These are phyloP conservation scores for Altica lythri DNA, from an alignment of 2,888 invertebrate genomes.

Conservation along the genomic window DNA sequence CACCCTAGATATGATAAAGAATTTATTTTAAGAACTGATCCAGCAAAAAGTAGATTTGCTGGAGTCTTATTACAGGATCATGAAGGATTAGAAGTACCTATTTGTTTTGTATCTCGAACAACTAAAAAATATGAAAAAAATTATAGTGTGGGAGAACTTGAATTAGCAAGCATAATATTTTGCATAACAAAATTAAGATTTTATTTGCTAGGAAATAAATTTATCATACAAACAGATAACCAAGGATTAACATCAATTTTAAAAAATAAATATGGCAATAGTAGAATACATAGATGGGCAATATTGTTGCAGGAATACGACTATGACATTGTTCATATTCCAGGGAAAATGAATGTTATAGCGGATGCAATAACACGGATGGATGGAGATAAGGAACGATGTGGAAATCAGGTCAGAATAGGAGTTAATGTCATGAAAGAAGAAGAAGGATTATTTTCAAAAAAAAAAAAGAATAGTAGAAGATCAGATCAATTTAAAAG, in stretches of 20 bases:
- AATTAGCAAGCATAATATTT: slow-evolving; percentile 17
- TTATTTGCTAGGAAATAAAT: slow-evolving; percentile 17
- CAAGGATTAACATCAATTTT: neutral
- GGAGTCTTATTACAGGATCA: slow-evolving; percentile 13
- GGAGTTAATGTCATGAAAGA: neutral
- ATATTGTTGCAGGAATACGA: slow-evolving; percentile 17
- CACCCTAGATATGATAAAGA: slow-evolving; percentile 10
- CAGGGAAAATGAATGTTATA: slow-evolving; percentile 11
- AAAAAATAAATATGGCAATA: slow-evolving; percentile 13
- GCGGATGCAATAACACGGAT: slow-evolving; percentile 12
- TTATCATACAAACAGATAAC: slow-evolving; percentile 17
- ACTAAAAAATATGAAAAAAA: too few relatives aligned
- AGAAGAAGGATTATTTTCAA: slow-evolving; percentile 2
- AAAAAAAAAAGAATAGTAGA: neutral
- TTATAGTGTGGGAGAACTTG: too few relatives aligned
- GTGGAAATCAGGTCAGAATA: neutral
- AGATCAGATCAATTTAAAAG: neutral
- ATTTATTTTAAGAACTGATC: slow-evolving; percentile 18
- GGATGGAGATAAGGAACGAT: neutral
- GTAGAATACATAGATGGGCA: slow-evolving; percentile 16
- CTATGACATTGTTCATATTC: slow-evolving; percentile 12
- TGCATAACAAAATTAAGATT: slow-evolving; percentile 12
- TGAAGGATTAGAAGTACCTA: slow-evolving; percentile 6
- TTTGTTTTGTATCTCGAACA: too few relatives aligned
- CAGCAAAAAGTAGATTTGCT: neutral